phyloP scores from a whole-genome alignment of 2,113 vertebrate genomes.

The Labrus mixtus region DNA sequence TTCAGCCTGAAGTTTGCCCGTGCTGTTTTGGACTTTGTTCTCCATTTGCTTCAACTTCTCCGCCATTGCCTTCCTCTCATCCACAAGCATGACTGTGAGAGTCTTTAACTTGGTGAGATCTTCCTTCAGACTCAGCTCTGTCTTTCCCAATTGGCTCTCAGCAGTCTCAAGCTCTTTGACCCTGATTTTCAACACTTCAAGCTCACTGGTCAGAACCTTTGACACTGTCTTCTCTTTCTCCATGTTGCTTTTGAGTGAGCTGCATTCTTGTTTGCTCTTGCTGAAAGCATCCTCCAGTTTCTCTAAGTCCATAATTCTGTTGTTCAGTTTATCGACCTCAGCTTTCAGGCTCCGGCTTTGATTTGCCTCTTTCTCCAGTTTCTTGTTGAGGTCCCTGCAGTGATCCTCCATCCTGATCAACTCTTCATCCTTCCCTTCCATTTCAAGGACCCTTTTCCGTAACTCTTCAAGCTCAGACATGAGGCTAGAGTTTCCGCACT shows the following conservation, averaged over 20 bases:
- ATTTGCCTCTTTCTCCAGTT: conserved; percentile 91
- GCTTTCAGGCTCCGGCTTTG: conserved; percentile 90
- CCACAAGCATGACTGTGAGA: conserved; percentile 95
- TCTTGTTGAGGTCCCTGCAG: conserved; percentile 93
- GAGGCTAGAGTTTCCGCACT: conserved; percentile 89
- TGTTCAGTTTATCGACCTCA: conserved; percentile 94
- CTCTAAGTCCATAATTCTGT: conserved; percentile 93
- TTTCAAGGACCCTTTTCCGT: conserved; percentile 92
- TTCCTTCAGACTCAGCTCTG: conserved; percentile 92
- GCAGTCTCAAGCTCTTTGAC: conserved; percentile 91
- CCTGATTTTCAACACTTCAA: conserved; percentile 90
- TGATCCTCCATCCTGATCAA: conserved; percentile 95
- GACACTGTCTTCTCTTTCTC: conserved; percentile 93
- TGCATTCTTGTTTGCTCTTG: conserved; percentile 95
- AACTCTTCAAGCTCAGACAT: conserved; percentile 94
- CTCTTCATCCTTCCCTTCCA: conserved; percentile 98
- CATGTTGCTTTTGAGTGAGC: conserved; percentile 89
- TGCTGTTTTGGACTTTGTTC: conserved; percentile 91
- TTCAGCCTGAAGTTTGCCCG: conserved; percentile 92
- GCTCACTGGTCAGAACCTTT: conserved; percentile 90
- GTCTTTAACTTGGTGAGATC: conserved; percentile 97
- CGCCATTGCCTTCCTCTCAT: conserved; percentile 93
- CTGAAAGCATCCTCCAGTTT: conserved; percentile 95
- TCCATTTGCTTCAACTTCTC: conserved; percentile 96
- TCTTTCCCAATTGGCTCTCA: conserved; percentile 91